Conservation (phyloP, 2,888 invertebrate genomes). For the Eupithecia inturbata region DNA sequence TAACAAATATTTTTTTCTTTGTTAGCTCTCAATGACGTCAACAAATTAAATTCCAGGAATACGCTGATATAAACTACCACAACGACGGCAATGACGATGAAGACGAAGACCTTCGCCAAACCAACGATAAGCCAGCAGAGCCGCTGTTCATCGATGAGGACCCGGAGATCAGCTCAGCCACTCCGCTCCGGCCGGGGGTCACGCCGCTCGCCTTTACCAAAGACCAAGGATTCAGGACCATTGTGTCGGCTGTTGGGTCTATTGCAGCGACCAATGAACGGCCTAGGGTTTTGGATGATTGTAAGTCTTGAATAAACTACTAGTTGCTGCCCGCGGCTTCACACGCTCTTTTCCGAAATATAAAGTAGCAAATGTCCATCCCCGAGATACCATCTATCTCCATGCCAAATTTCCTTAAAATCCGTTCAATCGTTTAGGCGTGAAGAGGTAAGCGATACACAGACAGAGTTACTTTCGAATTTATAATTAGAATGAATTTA, state of each 20-base stretch:
- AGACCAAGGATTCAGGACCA: slow-evolving; percentile 50
- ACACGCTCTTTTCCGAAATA: too few relatives aligned
- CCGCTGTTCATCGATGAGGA: slow-evolving; percentile 43
- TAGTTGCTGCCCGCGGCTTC: too few relatives aligned
- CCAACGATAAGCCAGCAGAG: neutral
- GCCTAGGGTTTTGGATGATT: slow-evolving; percentile 69
- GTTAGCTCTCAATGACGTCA: neutral
- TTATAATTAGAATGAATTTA: too few relatives aligned
- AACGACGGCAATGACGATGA: slow-evolving; percentile 69
- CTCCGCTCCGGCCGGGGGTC: slow-evolving; percentile 48
- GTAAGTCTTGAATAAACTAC: slow-evolving; percentile 51
- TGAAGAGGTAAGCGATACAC: too few relatives aligned
- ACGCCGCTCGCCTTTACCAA: slow-evolving; percentile 68
- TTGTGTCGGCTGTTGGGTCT: slow-evolving; percentile 65
- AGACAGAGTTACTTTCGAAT: too few relatives aligned
- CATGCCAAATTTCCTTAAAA: too few relatives aligned
- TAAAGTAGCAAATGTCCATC: too few relatives aligned
- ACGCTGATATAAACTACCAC: slow-evolving; percentile 60
- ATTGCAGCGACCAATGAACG: slow-evolving; percentile 73
- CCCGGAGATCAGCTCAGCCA: slow-evolving; percentile 53
- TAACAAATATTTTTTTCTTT: neutral
- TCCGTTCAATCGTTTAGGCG: too few relatives aligned
- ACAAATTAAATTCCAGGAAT: slow-evolving; percentile 40
- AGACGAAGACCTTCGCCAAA: slow-evolving; percentile 29
- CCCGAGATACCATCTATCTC: too few relatives aligned